Evolutionary conservation across 2,888 invertebrate species (phyloP).

Genomic region (Acrobasis suavella): DNA sequence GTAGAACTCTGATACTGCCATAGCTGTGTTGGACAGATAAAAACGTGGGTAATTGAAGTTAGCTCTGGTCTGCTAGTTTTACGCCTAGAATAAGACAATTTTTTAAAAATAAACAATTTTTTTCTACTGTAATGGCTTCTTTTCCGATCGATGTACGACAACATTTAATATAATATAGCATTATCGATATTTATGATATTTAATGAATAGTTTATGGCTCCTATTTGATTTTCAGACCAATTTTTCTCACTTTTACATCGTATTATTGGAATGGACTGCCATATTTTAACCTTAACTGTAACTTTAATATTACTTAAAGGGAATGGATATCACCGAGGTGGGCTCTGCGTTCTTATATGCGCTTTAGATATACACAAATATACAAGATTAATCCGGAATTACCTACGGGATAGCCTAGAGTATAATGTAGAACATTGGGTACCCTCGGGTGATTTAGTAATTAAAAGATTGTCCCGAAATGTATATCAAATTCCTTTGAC

Average conservation of each 20-base stretch:
- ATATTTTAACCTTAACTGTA: conserved; percentile 69
- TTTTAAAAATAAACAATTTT: conserved; percentile 68
- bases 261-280: conserved; percentile 75
- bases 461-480: conserved; percentile 36
- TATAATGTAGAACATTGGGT: conserved; percentile 1
- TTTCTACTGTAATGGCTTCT: conserved; percentile 76
- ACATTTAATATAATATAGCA: conserved; percentile 45
- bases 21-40: conserved; percentile 50
- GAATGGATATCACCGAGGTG: conserved; percentile 22
- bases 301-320: conserved; percentile 38
- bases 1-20: conserved; percentile 21
- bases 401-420: background rate
- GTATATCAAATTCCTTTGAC: conserved; percentile 46
- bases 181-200: conserved; percentile 58
- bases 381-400: background rate
- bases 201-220: conserved; percentile 62
- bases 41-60: conserved; percentile 47
- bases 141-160: conserved; percentile 70
- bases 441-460: conserved; percentile 22
- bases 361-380: background rate
- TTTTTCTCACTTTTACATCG: conserved; percentile 76
- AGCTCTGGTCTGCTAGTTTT: conserved; percentile 72
- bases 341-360: background rate
- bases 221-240: conserved; percentile 72
- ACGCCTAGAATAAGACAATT: conserved; percentile 66